Evolutionary conservation across 2,888 invertebrate species (phyloP).

Genomic region (Polydrusus cervinus): DNA sequence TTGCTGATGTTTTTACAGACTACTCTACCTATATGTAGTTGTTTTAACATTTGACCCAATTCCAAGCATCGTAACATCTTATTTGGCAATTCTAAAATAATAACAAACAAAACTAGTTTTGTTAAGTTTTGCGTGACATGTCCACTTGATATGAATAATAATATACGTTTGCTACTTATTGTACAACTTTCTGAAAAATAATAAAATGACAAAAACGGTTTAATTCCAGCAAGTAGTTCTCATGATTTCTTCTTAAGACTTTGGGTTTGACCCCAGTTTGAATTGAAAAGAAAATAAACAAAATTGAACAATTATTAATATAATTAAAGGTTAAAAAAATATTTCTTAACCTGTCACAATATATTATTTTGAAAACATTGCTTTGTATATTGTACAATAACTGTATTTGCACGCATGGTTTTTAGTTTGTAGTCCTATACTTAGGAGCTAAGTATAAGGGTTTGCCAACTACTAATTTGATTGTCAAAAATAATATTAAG

Average conservation of each 20-base stretch:
- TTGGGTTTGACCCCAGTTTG: neutral
- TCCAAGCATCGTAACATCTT: neutral
- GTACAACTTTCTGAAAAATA: slow-evolving; percentile 7
- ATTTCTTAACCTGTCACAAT: neutral
- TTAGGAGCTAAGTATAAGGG: too few species aligned
- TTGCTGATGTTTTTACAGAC: too few species aligned
- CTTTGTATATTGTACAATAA: too few species aligned
- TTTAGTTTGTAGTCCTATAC: too few species aligned
- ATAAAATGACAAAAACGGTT: neutral
- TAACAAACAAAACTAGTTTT: slow-evolving; percentile 16
- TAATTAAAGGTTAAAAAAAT: neutral
- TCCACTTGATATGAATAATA: slow-evolving; percentile 27
- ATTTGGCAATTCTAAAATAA: slow-evolving; percentile 15
- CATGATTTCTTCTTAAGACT: neutral
- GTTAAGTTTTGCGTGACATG: slow-evolving; percentile 14
- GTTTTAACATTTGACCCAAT: slow-evolving; percentile 2
- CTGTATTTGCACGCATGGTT: too few species aligned
- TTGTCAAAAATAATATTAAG: too few species aligned
- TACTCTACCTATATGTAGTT: too few species aligned
- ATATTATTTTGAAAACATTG: too few species aligned
- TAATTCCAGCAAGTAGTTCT: neutral
- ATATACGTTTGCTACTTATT: neutral
- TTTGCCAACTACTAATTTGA: too few species aligned
- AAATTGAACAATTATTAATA: slow-evolving; percentile 2
- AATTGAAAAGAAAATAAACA: neutral